phyloP scores from a whole-genome alignment of 2,113 vertebrate genomes.

The Porphyrio hochstetteri region DNA sequence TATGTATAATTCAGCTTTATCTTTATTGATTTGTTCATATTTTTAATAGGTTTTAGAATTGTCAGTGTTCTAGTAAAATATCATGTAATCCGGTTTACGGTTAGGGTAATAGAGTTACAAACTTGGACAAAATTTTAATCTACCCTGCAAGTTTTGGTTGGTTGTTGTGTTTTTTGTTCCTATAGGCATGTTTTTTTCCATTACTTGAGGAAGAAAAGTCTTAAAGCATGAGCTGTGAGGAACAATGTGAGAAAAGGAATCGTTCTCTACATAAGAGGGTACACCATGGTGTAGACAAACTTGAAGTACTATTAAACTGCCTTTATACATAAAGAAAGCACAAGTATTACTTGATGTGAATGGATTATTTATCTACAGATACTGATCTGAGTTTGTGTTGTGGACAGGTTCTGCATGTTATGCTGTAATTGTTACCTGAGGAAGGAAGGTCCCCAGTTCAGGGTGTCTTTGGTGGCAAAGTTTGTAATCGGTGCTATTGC shows the following conservation, averaged over 20 bases:
- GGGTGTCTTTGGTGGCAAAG: background rate
- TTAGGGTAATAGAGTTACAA: constrained; percentile 61
- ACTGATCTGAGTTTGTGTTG: background rate
- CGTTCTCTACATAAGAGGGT: background rate
- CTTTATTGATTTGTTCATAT: constrained; percentile 71
- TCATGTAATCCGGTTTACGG: constrained; percentile 49
- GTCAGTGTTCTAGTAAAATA: constrained; percentile 68
- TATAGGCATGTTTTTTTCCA: constrained; percentile 21
- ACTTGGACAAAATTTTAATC: constrained; percentile 65
- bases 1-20: constrained; percentile 66
- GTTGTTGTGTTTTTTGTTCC: background rate
- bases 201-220: constrained; percentile 48
- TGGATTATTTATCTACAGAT: background rate
- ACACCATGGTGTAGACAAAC: background rate
- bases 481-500: background rate
- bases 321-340: background rate
- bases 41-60: constrained; percentile 71
- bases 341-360: background rate
- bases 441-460: background rate
- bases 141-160: constrained; percentile 34
- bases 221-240: constrained; percentile 14
- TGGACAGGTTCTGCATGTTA: rapidly evolving
- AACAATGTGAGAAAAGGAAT: background rate
- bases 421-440: rapidly evolving
- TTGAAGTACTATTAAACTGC: background rate